These are phyloP conservation scores for Phengaris alcon DNA, from an alignment of 2,888 invertebrate genomes.

Conservation along the genomic window DNA sequence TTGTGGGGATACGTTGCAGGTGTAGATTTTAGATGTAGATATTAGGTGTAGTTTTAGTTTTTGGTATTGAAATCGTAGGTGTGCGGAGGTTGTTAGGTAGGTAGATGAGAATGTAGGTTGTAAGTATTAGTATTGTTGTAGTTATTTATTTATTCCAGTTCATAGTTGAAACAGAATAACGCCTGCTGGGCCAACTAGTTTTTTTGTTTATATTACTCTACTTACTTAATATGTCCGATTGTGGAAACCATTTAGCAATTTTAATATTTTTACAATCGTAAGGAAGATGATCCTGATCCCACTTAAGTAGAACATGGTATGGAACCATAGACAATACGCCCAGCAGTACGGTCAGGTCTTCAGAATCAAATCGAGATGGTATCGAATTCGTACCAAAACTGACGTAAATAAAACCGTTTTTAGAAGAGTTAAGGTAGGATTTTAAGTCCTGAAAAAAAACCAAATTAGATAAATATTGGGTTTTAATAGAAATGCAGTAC, in stretches of 20 bases:
- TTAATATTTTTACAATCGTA: constrained; percentile 49
- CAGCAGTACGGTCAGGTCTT: constrained; percentile 44
- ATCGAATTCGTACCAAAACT: constrained; percentile 57
- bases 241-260: constrained; percentile 59
- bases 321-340: constrained; percentile 50
- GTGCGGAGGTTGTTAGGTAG: no score
- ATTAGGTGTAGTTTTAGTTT: no score
- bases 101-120: no score
- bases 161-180: no score
- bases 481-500: no score
- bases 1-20: no score
- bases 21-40: no score
- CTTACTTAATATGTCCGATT: constrained; percentile 53
- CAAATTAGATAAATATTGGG: not conserved
- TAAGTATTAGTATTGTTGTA: no score
- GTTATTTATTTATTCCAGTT: no score
- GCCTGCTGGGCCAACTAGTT: no score
- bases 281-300: constrained; percentile 49
- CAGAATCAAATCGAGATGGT: constrained; percentile 40
- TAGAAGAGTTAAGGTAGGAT: constrained; percentile 49
- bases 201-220: constrained; percentile 10
- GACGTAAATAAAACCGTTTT: constrained; percentile 52
- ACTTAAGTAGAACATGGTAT: constrained; percentile 58
- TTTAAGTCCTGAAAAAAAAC: constrained; percentile 48
- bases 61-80: no score